Base-by-base conservation (phyloP, 2,888 invertebrate genomes). In the Disparrhopalites patrizii region DNA sequence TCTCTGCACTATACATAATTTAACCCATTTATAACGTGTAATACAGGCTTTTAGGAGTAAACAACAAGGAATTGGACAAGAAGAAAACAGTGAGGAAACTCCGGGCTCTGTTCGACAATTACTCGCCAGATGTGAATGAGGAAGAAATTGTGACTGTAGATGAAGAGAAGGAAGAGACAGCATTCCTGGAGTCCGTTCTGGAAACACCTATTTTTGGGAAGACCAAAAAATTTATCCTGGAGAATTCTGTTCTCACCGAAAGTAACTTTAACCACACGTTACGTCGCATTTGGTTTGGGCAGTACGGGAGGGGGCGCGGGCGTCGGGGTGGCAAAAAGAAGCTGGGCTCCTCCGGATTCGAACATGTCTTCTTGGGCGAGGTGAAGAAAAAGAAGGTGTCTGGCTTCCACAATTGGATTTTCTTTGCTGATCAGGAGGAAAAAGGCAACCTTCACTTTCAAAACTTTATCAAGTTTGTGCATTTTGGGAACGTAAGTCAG, bases 401-500 rank as follows among this genome's bases (percentile, higher is more conserved):
- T 77, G 94, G 94, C 8, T 82, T 95, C 70, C 95, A 96, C 79
- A 93, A 91, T 78, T 96, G 95, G 94, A 82, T 94, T 30, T 90
- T 89, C 79, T 92, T 90, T 76, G 83, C 85, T 61, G 84, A 84
- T 62, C 87, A 91, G 80, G 94, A 95, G 81, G 77, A 80, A 38
- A 85, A 84, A 0, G 85, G 86, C 40, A 81, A 83, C 33, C 81
- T 85, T 0, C 87, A 92, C 79, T 92, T 92, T 80, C 83, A 89
- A 73, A 91, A 92, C 8, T 91, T 90, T 76, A 80, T 88, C 72
- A 87, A 87, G 1, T 63, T 28, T 33, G 28, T 20, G 8, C 5
- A 10, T 13, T 31, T 63, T 28, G 55, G 30, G 28, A 10, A 38
- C n/a, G 62, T 62, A 62, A 7, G 3, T 23, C 2, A 36, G 7